phyloP scores from a whole-genome alignment of 2,888 invertebrate species.

The Polydrusus tereticollis region DNA sequence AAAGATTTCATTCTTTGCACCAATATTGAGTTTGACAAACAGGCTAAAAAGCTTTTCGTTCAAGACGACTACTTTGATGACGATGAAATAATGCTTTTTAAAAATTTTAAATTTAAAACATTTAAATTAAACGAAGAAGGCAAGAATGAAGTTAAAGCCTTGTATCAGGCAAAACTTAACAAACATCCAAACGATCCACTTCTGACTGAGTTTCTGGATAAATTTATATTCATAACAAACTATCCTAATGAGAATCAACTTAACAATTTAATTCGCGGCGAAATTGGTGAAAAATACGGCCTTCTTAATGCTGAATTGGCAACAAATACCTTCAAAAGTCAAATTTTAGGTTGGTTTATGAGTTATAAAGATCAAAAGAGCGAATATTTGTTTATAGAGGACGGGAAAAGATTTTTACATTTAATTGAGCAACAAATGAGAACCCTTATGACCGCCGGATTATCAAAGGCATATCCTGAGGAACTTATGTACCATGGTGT shows the following conservation, averaged over 20 bases:
- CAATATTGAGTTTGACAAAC: constrained; percentile 18
- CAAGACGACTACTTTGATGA: not conserved
- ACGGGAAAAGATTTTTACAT: not conserved
- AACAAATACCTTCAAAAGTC: constrained; percentile 30
- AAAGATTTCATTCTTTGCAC: constrained; percentile 38
- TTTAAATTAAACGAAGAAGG: not conserved
- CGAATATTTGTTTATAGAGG: not conserved
- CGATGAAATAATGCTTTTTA: constrained; percentile 11
- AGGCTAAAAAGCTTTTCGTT: not conserved
- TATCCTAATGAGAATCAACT: constrained; percentile 31
- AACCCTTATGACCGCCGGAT: constrained; percentile 18
- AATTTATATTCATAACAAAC: constrained; percentile 24
- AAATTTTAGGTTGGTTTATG: constrained; percentile 20
- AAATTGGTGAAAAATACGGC: constrained; percentile 16
- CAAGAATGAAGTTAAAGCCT: not conserved
- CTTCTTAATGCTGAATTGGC: constrained; percentile 30
- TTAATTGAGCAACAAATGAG: constrained; percentile 10
- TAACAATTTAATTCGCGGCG: not conserved
- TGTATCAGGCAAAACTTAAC: not conserved
- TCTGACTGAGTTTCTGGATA: constrained; percentile 27
- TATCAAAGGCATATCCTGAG: constrained; percentile 28
- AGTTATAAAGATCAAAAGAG: constrained; percentile 20
- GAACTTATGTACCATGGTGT: constrained; percentile 20
- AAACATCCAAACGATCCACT: not conserved
- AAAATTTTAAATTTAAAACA: not conserved